A percentile compares a stretch with the other conserved stretches of the same genome.
These are phyloP conservation scores for Pantherophis vulpinus DNA, from an alignment of 2,797 vertebrate species.

Conservation along the genomic window DNA sequence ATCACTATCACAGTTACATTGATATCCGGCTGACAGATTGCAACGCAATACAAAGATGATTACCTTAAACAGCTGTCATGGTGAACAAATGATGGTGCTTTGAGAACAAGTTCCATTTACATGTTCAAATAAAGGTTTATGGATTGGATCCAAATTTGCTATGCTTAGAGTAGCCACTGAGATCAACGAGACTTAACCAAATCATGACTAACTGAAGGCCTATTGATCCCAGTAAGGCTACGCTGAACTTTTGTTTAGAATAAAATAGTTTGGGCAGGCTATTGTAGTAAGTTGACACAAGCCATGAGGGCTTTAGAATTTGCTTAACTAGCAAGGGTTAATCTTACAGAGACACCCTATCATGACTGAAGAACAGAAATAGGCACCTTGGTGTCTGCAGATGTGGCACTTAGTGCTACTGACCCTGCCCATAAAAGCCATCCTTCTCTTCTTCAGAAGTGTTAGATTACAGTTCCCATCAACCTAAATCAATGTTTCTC, in stretches of 20 bases:
- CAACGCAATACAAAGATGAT: not conserved
- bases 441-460: not conserved
- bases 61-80: not conserved
- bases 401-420: not conserved
- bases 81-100: not conserved
- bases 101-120: not conserved
- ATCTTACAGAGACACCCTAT: not conserved
- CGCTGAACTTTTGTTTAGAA: not conserved
- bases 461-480: not conserved
- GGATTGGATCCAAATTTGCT: not conserved
- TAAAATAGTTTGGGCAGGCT: not conserved
- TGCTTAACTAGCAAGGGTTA: not conserved
- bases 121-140: not conserved
- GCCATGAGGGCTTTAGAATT: not conserved
- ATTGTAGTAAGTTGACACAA: not conserved
- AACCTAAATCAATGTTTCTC: not conserved
- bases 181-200: not conserved
- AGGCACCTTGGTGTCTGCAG: not conserved
- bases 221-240: not conserved
- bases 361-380: not conserved
- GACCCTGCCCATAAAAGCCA: not conserved
- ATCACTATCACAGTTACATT: not conserved
- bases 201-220: not conserved
- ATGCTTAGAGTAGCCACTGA: not conserved
- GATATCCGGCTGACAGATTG: constrained; percentile 2